Evolutionary conservation across 2,113 vertebrate genomes (phyloP), one percentile per base, ranked within the genome.

Genomic region (Chionomys nivalis): DNA sequence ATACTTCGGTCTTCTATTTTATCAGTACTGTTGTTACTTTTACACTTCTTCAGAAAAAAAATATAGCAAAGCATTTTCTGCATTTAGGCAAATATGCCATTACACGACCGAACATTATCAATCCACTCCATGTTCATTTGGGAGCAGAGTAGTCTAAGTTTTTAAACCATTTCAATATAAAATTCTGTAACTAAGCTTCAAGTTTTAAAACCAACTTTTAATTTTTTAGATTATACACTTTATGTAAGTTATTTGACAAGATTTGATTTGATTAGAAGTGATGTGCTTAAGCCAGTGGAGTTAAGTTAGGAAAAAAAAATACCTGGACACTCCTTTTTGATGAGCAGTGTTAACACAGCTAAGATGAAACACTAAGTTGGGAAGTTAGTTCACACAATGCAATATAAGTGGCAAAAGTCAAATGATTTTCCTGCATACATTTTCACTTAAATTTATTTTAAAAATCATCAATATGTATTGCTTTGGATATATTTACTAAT

Each of bases 21-120:
- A 95, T 97, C 19, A 76, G 63, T 55, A 61, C 39, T 93, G 44
- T 72, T 97, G 87, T 68, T 94, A 78, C 94, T 93, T 65, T 0
- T 42, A 16, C 31, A 4, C 82, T 91, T 95, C 39, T 96, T 97
- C 93, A 28, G 95, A 96, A 95, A 52, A 78, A 58, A 81, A 12
- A 5, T 42, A 42, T 9, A n/a, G 36, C 85, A 89, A 90, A 89
- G 10, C 44, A 42, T 96, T 88, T 95, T 72, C 73, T 44, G 8
- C 1, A 94, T 12, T 19, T 36, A 94, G 5, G 79, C 13, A 91
- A 93, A 87, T 55, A 73, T 39, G 92, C 86, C 44, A 42, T 90
- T 92, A 77, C 5, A 58, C 3, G 94, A 72, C 39, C 87, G 19
- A 96, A 87, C 0, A 86, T 10, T 42, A 42, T 66, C 7, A 81